Base-by-base conservation (phyloP, 2,797 vertebrate species). In the Pipistrellus kuhlii region DNA sequence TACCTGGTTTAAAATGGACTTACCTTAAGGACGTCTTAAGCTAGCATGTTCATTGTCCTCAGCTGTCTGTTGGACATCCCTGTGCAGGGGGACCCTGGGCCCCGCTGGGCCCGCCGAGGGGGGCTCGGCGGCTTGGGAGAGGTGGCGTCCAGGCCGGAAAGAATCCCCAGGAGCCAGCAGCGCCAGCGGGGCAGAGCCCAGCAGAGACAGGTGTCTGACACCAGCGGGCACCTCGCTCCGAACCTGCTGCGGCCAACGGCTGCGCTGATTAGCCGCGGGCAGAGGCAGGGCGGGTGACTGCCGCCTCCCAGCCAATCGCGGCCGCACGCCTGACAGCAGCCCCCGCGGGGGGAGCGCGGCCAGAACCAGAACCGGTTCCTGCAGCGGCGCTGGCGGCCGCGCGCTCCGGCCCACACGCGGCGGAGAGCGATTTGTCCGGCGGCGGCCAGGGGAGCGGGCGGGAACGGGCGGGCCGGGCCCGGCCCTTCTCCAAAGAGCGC, bases 241-340 rank as follows among this genome's bases (percentile, higher is more conserved):
- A 98, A 11, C 95, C 73, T 80, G 72, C 95, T 82, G 72, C 95
- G 84, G 96, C 85, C 51, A 72, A 89, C 88, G 66, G 85, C 96
- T 95, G 96, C 95, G 90, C 97, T 81, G 85, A 95, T 88, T 94
- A 76, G 96, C 96, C 89, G 85, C 91, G 90, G 76, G 95, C 97
- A 95, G 95, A 97, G 96, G 96, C 97, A 96, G 98, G 98, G 98
- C 98, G 84, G 97, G 98, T 98, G 98, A 98, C 98, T 96, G 97
- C 98, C 95, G 98, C 96, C 98, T 96, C 94, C 97, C 96, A 95
- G 94, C 98, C 98, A 98, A 98, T 98, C 97, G 85, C 97, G 93
- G 97, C 96, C 38, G 96, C 85, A 96, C 92, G 97, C 97, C 91
- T 93, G 97, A 98, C 98, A 96, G 97, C 94, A 96, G 97, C 97